These are phyloP conservation scores for Gnathonemus echidnorhynchus DNA, from an alignment of 2,113 vertebrate genomes.

Conservation along the genomic window DNA sequence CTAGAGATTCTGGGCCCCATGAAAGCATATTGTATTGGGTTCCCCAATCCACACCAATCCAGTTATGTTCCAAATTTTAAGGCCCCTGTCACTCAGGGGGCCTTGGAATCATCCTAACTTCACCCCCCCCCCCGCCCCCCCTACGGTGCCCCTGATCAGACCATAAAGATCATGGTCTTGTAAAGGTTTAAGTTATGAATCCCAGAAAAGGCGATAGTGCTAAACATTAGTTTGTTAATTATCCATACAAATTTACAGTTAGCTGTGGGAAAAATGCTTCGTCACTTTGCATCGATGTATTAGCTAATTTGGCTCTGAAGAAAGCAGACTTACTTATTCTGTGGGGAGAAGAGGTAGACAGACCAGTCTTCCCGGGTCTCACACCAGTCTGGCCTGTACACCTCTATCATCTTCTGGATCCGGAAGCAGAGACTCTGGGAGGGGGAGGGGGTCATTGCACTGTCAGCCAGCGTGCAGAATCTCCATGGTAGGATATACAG, in stretches of 20 bases:
- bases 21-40: not conserved
- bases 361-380: conserved; percentile 74
- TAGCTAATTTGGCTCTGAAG: not conserved
- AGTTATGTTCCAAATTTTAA: not conserved
- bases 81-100: no score
- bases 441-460: conserved; percentile 15
- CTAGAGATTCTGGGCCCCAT: not conserved
- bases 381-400: conserved; percentile 92
- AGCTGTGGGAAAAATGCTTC: not conserved
- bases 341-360: conserved; percentile 82
- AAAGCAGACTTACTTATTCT: conserved; percentile 72
- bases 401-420: conserved; percentile 91
- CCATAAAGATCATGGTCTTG: not conserved
- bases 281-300: not conserved
- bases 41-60: not conserved
- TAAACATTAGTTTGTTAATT: not conserved
- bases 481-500: not conserved
- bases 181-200: not conserved
- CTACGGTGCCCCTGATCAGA: not conserved
- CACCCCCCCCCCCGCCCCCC: no score
- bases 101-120: no score
- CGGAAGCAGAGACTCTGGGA: conserved; percentile 85
- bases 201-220: not conserved
- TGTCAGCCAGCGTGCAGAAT: not conserved
- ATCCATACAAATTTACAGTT: not conserved